phyloP scores from a whole-genome alignment of 1,140 invertebrate species.

The Subanguina moxae region DNA sequence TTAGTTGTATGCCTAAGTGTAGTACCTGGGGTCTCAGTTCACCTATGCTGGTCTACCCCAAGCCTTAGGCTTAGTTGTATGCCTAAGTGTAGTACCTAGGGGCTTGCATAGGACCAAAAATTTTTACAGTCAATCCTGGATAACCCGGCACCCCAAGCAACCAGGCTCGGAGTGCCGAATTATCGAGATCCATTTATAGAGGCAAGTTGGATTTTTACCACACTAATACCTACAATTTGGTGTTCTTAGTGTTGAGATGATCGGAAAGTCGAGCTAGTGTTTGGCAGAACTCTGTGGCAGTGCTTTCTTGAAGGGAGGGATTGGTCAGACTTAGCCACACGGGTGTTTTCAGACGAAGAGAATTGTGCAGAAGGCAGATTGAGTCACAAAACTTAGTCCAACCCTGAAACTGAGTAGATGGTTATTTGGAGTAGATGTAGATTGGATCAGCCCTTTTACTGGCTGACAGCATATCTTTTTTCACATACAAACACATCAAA shows the following conservation, averaged over 20 bases:
- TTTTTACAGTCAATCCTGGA: not conserved
- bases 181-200: too few species aligned
- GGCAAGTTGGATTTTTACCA: too few species aligned
- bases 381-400: conserved; percentile 24
- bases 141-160: too few species aligned
- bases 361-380: conserved; percentile 37
- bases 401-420: conserved; percentile 9
- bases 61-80: too few species aligned
- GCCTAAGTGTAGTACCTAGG: too few species aligned
- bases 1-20: too few species aligned
- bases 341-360: conserved; percentile 21
- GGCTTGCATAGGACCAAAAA: too few species aligned
- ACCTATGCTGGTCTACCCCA: too few species aligned
- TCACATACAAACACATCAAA: not conserved
- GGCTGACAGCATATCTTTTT: not conserved
- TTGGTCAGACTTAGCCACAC: conserved; percentile 31
- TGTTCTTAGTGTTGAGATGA: conserved; percentile 37
- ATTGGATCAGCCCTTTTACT: too few species aligned
- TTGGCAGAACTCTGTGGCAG: conserved; percentile 28
- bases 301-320: conserved; percentile 12
- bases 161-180: too few species aligned
- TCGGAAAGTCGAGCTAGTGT: conserved; percentile 23
- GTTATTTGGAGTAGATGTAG: not conserved
- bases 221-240: conserved; percentile 33
- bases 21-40: too few species aligned